A percentile compares a stretch with the other conserved stretches of the same genome.
Conservation (phyloP, 2,888 invertebrate genomes). For the Sipha maydis region DNA sequence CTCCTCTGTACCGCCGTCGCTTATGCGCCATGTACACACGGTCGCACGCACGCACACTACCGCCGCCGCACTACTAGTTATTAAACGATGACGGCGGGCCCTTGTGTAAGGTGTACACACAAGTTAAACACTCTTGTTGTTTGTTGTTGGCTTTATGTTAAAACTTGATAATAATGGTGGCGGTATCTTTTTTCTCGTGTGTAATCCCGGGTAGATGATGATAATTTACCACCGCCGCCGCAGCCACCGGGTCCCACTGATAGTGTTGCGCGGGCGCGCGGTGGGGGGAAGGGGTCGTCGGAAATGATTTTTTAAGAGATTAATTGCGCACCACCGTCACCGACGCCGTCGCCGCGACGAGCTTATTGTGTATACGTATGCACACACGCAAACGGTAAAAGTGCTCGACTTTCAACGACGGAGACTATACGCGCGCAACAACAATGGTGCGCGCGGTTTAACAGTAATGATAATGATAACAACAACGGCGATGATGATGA, state of each 20-base stretch:
- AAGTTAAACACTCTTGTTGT: constrained; percentile 61
- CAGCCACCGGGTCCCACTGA: neutral
- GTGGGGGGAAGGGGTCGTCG: too few relatives aligned
- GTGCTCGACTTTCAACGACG: neutral
- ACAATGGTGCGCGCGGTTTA: constrained; percentile 1
- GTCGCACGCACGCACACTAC: neutral
- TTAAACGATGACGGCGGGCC: constrained; percentile 47
- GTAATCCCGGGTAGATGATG: constrained; percentile 47
- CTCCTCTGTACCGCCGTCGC: constrained; percentile 22
- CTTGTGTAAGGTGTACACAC: constrained; percentile 48
- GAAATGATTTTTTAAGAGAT: constrained; percentile 56
- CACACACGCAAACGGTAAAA: neutral
- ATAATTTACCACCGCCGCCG: constrained; percentile 48
- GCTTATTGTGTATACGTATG: constrained; percentile 28
- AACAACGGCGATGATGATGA: neutral
- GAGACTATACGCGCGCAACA: neutral
- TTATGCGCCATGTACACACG: neutral
- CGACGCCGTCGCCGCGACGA: neutral
- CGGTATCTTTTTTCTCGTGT: constrained; percentile 51
- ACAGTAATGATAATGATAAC: neutral
- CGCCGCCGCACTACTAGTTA: constrained; percentile 23
- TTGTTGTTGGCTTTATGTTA: constrained; percentile 60
- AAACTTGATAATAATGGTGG: constrained; percentile 60
- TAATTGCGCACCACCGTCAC: constrained; percentile 24
- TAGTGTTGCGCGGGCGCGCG: constrained; percentile 47